These are phyloP conservation scores for Caradrina kadenii DNA, from an alignment of 2,888 invertebrate genomes.

Conservation along the genomic window DNA sequence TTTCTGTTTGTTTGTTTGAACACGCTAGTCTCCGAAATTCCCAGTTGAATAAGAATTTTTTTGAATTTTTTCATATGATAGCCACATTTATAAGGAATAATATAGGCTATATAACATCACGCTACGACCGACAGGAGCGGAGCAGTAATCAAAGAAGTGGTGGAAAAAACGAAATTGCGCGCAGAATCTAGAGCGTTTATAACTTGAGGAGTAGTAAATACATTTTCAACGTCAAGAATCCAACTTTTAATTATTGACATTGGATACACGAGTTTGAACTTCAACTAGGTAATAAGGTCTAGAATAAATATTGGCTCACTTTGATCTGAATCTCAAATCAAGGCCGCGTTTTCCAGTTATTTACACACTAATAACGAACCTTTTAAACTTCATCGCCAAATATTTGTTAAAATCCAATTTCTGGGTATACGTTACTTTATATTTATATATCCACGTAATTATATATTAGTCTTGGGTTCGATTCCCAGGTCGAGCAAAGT, in stretches of 20 bases:
- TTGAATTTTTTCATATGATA: too few species aligned
- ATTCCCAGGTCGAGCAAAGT: too few species aligned
- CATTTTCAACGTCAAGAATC: background rate
- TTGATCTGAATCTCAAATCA: background rate
- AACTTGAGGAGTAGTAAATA: background rate
- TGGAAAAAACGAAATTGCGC: too few species aligned
- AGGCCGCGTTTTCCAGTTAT: background rate
- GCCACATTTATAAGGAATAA: too few species aligned
- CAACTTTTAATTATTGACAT: background rate
- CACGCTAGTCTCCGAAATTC: too few species aligned
- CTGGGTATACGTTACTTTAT: too few species aligned
- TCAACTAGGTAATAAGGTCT: background rate
- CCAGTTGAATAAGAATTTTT: too few species aligned
- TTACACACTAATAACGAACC: background rate
- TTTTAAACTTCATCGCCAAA: conserved; percentile 27
- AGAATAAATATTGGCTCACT: conserved; percentile 4
- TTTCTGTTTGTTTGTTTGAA: too few species aligned
- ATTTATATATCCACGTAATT: conserved; percentile 64
- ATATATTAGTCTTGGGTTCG: conserved; percentile 53
- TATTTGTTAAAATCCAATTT: conserved; percentile 40
- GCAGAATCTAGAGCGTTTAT: too few species aligned
- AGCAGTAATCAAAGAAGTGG: too few species aligned
- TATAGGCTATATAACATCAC: too few species aligned
- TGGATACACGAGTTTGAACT: background rate
- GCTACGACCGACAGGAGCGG: too few species aligned